phyloP scores from a whole-genome alignment of 2,888 invertebrate species.

The Zootermopsis nevadensis region DNA sequence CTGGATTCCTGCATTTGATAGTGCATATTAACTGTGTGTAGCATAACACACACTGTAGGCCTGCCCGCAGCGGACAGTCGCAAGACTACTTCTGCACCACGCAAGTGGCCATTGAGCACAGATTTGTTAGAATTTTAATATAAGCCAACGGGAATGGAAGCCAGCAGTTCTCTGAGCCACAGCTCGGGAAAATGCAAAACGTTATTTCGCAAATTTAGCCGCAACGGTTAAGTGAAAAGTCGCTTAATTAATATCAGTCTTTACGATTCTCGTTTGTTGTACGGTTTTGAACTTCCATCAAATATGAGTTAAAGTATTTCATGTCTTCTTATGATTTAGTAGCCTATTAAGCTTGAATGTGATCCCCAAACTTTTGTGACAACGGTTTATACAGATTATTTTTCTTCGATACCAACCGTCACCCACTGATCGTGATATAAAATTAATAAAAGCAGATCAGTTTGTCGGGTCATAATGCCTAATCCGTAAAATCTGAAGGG shows the following conservation, averaged over 20 bases:
- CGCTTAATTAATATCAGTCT: not conserved
- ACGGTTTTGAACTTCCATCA: not conserved
- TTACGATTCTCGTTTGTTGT: not conserved
- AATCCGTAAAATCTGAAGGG: no score
- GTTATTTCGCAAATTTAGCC: not conserved
- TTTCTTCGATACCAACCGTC: no score
- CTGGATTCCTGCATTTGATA: not conserved
- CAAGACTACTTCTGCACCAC: not conserved
- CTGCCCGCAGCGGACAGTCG: not conserved
- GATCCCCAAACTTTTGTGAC: no score
- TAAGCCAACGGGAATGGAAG: not conserved
- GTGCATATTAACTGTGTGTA: not conserved
- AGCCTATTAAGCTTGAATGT: no score
- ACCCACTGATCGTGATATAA: no score
- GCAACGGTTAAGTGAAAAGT: not conserved
- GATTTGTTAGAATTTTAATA: not conserved
- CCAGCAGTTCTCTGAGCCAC: not conserved
- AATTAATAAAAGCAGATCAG: no score
- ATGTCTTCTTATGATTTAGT: no score
- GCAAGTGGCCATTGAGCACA: not conserved
- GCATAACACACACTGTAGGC: not conserved
- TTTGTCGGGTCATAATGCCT: no score
- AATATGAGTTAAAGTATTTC: not conserved
- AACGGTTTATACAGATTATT: no score
- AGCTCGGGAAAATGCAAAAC: not conserved